Evolutionary conservation across 1,140 invertebrate genomes (phyloP).

Genomic region (Eumeta japonica): DNA sequence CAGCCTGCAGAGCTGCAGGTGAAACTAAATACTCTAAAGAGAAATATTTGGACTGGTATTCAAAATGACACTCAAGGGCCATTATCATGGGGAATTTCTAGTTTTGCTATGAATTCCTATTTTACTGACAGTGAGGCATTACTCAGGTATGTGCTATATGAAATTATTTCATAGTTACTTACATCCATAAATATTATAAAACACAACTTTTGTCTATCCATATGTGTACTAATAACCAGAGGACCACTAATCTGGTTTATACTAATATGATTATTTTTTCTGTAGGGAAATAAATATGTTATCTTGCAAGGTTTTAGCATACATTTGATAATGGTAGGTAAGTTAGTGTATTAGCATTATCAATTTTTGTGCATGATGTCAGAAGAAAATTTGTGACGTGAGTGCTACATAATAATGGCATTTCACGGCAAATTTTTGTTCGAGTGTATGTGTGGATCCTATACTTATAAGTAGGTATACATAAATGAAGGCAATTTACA

Average conservation of each 20-base stretch:
- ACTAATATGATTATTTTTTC: slow-evolving; percentile 1
- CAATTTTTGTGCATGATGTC: too few relatives aligned
- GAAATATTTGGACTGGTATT: slow-evolving; percentile 62
- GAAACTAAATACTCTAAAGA: slow-evolving; percentile 57
- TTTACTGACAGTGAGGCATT: slow-evolving; percentile 58
- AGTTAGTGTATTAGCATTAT: too few relatives aligned
- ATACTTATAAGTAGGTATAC: too few relatives aligned
- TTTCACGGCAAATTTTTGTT: too few relatives aligned
- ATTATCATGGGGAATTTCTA: slow-evolving; percentile 62
- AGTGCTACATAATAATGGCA: too few relatives aligned
- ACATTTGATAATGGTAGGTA: too few relatives aligned
- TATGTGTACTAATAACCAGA: neutral
- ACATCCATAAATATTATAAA: slow-evolving; percentile 1
- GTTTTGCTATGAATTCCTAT: slow-evolving; percentile 54
- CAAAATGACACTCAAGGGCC: slow-evolving; percentile 51
- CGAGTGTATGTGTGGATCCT: too few relatives aligned
- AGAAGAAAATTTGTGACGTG: too few relatives aligned
- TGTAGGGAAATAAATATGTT: too few relatives aligned
- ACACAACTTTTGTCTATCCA: neutral
- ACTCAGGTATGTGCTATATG: slow-evolving; percentile 37
- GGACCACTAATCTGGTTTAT: neutral
- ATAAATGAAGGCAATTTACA: too few relatives aligned
- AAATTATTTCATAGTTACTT: slow-evolving; percentile 6
- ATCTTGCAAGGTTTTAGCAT: too few relatives aligned
- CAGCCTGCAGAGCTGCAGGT: slow-evolving; percentile 57